Percentiles rank a stretch among this genome's conserved stretches.
Conservation (phyloP, 2,888 invertebrate genomes). For the Leptinotarsa tumamoca region DNA sequence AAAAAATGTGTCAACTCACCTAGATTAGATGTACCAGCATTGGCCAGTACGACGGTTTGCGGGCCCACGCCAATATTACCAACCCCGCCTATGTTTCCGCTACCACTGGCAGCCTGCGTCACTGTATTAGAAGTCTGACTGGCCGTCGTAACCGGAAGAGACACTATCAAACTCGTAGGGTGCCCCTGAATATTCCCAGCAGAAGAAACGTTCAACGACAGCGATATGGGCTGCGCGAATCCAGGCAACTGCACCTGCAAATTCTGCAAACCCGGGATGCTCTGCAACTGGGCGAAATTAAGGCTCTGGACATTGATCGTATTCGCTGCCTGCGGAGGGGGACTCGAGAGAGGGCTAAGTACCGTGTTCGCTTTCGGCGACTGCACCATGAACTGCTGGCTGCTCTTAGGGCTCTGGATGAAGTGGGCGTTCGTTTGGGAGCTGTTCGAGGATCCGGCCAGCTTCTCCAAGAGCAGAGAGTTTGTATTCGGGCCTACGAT, state of each 20-base stretch:
- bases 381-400: slow-evolving; percentile 57
- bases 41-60: slow-evolving; percentile 62
- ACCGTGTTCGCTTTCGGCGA: slow-evolving; percentile 57
- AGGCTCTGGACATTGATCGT: slow-evolving; percentile 75
- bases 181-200: slow-evolving; percentile 70
- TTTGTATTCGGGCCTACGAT: slow-evolving; percentile 70
- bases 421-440: slow-evolving; percentile 52
- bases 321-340: slow-evolving; percentile 61
- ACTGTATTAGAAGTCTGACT: slow-evolving; percentile 64
- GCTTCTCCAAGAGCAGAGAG: slow-evolving; percentile 68
- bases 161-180: slow-evolving; percentile 62
- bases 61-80: slow-evolving; percentile 54
- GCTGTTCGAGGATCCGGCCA: slow-evolving; percentile 66
- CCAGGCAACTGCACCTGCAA: slow-evolving; percentile 79
- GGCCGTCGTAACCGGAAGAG: slow-evolving; percentile 63
- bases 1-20: slow-evolving; percentile 52
- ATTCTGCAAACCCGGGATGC: slow-evolving; percentile 78
- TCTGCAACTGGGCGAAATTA: slow-evolving; percentile 77
- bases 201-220: slow-evolving; percentile 80
- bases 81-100: slow-evolving; percentile 36
- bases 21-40: slow-evolving; percentile 60
- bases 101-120: slow-evolving; percentile 55
- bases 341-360: slow-evolving; percentile 73
- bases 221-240: slow-evolving; percentile 86
- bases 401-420: slow-evolving; percentile 58